Evolutionary conservation across 2,888 invertebrate genomes (phyloP).

Genomic region (Gisinianus flammeolus): DNA sequence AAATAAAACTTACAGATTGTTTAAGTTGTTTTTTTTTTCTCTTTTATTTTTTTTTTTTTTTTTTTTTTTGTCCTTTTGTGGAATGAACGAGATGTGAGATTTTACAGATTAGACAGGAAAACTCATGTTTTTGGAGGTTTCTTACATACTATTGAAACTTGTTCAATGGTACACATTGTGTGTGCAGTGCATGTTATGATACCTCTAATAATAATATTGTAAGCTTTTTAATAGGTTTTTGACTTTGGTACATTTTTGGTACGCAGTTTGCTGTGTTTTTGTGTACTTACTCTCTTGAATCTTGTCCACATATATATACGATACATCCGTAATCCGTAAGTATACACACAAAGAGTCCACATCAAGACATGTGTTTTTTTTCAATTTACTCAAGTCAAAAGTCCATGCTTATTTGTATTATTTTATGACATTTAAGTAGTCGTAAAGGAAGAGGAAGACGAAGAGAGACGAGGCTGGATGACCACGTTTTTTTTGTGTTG

Average conservation of each 20-base stretch:
- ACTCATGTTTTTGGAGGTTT: neutral
- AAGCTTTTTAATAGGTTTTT: no score
- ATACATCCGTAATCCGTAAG: no score
- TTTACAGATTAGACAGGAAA: neutral
- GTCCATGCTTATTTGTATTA: constrained; percentile 16
- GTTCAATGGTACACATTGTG: no score
- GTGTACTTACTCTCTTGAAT: neutral
- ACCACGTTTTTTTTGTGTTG: constrained; percentile 28
- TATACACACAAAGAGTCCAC: no score
- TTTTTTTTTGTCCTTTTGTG: no score
- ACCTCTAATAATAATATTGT: no score
- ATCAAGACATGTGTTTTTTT: no score
- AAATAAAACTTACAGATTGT: constrained; percentile 11
- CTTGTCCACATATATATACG: neutral
- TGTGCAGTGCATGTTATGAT: no score
- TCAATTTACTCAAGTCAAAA: neutral
- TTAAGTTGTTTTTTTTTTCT: neutral
- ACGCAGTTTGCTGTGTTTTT: neutral
- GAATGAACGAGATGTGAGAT: no score
- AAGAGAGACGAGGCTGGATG: constrained; percentile 27
- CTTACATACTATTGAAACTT: no score
- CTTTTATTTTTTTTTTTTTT: neutral
- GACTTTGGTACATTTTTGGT: no score
- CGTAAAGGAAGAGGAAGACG: constrained; percentile 34
- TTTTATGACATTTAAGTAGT: constrained; percentile 34